Percentiles rank a stretch among this genome's conserved stretches.
Conservation (phyloP, 64 coral and sea anemone species). For the Trachythela sp. region DNA sequence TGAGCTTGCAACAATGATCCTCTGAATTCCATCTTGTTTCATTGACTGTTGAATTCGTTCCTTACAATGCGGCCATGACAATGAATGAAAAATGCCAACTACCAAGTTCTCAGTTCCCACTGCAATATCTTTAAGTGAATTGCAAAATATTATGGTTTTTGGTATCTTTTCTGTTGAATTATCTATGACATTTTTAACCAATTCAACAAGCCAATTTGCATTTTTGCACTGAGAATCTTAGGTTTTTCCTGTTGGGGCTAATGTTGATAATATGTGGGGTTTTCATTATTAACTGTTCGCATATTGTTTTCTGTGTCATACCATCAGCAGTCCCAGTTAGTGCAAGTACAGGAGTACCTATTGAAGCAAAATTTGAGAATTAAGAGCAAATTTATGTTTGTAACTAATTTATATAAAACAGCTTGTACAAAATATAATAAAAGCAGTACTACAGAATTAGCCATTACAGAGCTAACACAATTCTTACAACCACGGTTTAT, state of each 20-base stretch:
- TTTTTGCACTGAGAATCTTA: constrained; percentile 14
- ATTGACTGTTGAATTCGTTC: neutral
- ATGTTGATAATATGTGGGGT: neutral
- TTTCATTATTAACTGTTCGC: neutral
- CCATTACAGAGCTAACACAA: neutral
- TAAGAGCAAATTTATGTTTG: neutral
- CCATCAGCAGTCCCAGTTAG: constrained; percentile 12
- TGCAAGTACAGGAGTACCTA: constrained; percentile 16
- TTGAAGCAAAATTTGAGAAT: neutral
- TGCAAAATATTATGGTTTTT: constrained; percentile 17
- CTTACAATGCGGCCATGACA: constrained; percentile 20
- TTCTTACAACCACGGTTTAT: neutral
- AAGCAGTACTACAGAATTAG: neutral
- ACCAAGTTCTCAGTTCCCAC: constrained; percentile 6
- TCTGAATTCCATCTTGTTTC: neutral
- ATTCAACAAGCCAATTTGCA: constrained; percentile 6
- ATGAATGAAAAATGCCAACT: constrained; percentile 29
- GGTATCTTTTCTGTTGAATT: neutral
- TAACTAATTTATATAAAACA: neutral
- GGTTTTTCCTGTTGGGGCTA: constrained; percentile 10
- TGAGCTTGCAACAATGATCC: constrained; percentile 9
- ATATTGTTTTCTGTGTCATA: neutral
- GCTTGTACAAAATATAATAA: neutral
- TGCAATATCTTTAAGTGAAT: constrained; percentile 4
- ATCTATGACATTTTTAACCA: neutral